Base-by-base conservation (phyloP, 2,888 invertebrate genomes). In the Perizoma flavofasciatum region DNA sequence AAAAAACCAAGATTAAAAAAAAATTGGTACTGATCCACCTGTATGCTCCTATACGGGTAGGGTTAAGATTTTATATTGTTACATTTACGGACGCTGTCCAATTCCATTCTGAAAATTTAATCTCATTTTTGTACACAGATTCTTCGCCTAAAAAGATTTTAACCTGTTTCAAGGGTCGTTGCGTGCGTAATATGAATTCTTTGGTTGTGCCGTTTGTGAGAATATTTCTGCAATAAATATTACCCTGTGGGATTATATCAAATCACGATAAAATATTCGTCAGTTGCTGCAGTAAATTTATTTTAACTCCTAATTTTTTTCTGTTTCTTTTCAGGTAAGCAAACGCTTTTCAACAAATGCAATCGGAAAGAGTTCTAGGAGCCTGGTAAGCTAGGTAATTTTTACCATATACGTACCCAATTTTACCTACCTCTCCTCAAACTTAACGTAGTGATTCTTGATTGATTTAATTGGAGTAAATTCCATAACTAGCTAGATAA, bases 271-370 rank as follows among this genome's bases (percentile, higher is more conserved):
- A 48, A 52, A 44, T 56, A n/a, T 55, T 55, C 22, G 5, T 35
- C 35, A 35, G 6, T 6, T 35, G 35, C 35, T 35, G 5, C 6
- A 35, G 35, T 6, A 6, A 6, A 35, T 35, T 5, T 35, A 5
- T 35, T 35, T 5, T 35, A 5, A 35, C 35, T 53, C 10, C 34
- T 53, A 55, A 52, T 49, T 9, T 49, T 46, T n/a, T 5, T 65
- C 41, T 59, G 8, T 46, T 46, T 63, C 37, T 54, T 68, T 68
- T 54, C 68, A 68, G 68, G 68, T 68, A 68, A 66, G 65, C 47
- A 44, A 43, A 41, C 40, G 37, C 44, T 44, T 49, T 32, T 11
- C 11, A 47, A 50, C 10, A n/a, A n/a, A n/a, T n/a, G n/a, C n/a
- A n/a, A n/a, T n/a, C n/a, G n/a, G n/a, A n/a, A n/a, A n/a, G n/a